Conservation (phyloP, 2,113 vertebrate species). For the Myotis brandtii region DNA sequence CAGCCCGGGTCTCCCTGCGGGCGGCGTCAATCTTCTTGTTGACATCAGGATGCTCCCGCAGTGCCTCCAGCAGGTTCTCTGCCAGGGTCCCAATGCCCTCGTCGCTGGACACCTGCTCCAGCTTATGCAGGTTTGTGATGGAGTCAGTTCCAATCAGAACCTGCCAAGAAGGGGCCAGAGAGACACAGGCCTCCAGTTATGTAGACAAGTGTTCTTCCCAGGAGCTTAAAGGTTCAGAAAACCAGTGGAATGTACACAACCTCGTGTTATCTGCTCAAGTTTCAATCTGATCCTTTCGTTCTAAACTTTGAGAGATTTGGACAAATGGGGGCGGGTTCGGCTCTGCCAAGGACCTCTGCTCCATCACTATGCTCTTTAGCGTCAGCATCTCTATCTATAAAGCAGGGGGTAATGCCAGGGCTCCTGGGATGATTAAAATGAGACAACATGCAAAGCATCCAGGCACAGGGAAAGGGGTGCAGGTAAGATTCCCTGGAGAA, state of each 20-base stretch:
- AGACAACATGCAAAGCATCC: not conserved
- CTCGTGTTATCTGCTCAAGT: not conserved
- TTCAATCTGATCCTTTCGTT: not conserved
- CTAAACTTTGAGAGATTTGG: not conserved
- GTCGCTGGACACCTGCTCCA: slow-evolving; percentile 99
- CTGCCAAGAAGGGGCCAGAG: slow-evolving; percentile 81
- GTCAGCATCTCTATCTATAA: not conserved
- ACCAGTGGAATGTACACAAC: not conserved
- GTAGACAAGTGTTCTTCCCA: not conserved
- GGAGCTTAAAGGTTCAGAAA: not conserved
- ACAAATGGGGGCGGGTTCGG: not conserved
- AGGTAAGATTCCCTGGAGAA: not conserved
- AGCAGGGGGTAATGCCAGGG: not conserved
- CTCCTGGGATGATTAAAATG: not conserved
- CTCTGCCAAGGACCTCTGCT: not conserved
- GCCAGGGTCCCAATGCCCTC: slow-evolving; percentile 98
- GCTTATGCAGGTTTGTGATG: slow-evolving; percentile 97
- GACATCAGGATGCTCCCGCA: slow-evolving; percentile 95
- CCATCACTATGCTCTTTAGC: not conserved
- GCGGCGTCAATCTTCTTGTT: slow-evolving; percentile 98
- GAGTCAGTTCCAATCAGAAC: slow-evolving; percentile 97
- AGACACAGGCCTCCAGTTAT: not conserved
- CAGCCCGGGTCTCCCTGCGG: slow-evolving; percentile 95
- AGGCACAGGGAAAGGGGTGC: not conserved
- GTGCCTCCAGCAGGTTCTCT: slow-evolving; percentile 96